Evolutionary conservation across 2,113 vertebrate species (phyloP).

Genomic region (Motacilla alba): DNA sequence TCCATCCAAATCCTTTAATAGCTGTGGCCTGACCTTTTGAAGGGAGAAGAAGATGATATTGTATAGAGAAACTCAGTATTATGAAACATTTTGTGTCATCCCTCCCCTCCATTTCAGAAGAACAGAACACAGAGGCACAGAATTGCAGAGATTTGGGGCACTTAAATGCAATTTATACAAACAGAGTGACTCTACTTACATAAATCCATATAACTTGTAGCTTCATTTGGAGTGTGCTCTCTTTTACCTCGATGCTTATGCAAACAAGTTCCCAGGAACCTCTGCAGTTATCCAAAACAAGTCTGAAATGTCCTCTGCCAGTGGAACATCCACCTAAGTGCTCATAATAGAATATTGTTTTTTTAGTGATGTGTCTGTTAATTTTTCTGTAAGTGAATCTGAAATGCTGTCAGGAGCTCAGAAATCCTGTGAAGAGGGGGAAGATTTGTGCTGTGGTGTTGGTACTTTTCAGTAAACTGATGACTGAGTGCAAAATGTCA

Average conservation of each 20-base stretch:
- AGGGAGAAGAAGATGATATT: not conserved
- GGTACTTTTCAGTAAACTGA: not conserved
- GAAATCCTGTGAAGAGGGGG: not conserved
- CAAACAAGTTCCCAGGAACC: not conserved
- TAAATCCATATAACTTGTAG: not conserved
- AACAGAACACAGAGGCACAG: not conserved
- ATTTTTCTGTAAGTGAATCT: not conserved
- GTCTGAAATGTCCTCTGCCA: not conserved
- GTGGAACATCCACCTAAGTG: not conserved
- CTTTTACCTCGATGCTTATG: not conserved
- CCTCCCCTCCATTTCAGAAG: not conserved
- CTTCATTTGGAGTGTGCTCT: not conserved
- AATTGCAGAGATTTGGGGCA: not conserved
- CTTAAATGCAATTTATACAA: not conserved
- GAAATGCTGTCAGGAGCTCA: not conserved
- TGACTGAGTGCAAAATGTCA: constrained; percentile 23
- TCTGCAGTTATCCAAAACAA: not conserved
- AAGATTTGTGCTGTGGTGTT: not conserved
- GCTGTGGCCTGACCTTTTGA: not conserved
- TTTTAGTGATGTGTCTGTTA: not conserved
- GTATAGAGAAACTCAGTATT: not conserved
- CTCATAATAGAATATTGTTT: not conserved
- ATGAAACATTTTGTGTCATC: not conserved
- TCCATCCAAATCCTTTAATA: not conserved
- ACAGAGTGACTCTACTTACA: not conserved